Base-by-base conservation (phyloP, 2,113 vertebrate genomes). In the Odocoileus virginianus region DNA sequence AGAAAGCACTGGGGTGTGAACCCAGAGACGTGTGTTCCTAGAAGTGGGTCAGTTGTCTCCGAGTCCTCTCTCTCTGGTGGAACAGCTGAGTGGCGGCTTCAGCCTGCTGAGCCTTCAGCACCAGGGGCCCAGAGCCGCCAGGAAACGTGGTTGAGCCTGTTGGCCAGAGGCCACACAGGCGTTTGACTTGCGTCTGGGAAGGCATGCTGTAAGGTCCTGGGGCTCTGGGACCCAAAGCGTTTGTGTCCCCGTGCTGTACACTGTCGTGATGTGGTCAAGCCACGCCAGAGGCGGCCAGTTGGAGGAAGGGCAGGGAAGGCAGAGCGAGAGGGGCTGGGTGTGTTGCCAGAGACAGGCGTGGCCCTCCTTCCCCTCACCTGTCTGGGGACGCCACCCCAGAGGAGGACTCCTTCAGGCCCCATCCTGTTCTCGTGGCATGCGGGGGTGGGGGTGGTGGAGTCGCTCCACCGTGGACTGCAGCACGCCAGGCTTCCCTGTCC, bases 341-440 rank as follows among this genome's bases (percentile, higher is more conserved):
- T 27, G 1, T n/a, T 55, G 30, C 88, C 50, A 28, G 43, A 7
- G 57, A 0, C n/a, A 7, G 30, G n/a, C 0, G 0, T 19, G 2
- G 17, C 40, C 45, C 71, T 36, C 14, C 5, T 45, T 50, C 60
- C 64, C 50, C 25, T 67, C 28, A 21, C 27, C 4, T 45, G 6
- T 33, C 0, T 8, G 47, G 19, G 58, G 91, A 16, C 4, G 1
- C 45, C 55, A 50, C 74, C 82, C 33, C 14, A 30, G 36, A 93
- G 52, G 67, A 28, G 30, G 21, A 4, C 12, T 23, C 40, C 89
- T 71, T n/a, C 54, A 50, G 5, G 10, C n/a, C 45, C 58, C 5
- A 0, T 43, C 54, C 11, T 54, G 36, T 2, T 23, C 25, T 61
- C 28, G 45, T 36, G 23, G 86, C 54, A 76, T 25, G 81, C 64